phyloP scores from a whole-genome alignment of 2,888 invertebrate genomes.

The Rhodophaea formosa region DNA sequence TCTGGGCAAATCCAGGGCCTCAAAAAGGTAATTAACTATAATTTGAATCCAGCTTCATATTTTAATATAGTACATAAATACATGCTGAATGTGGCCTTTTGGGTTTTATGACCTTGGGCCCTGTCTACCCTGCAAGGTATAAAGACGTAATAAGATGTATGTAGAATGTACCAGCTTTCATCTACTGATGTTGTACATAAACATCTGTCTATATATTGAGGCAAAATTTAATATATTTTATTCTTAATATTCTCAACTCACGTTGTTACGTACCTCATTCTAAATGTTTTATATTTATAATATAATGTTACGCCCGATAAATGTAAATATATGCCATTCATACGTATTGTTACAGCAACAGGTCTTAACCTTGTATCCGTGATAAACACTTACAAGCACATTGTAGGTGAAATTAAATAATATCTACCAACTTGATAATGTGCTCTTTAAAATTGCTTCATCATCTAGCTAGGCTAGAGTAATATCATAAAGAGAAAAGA shows the following conservation, averaged over 20 bases:
- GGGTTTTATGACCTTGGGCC: too few relatives aligned
- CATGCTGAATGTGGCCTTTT: too few relatives aligned
- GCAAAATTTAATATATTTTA: too few relatives aligned
- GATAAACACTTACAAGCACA: conserved; percentile 4
- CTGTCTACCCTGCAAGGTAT: too few relatives aligned
- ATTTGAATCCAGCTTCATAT: background rate
- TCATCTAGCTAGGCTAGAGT: background rate
- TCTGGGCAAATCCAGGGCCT: conserved; percentile 91
- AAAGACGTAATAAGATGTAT: too few relatives aligned
- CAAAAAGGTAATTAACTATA: conserved; percentile 79
- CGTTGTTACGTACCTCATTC: background rate
- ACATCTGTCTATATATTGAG: too few relatives aligned
- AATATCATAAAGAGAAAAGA: too few relatives aligned
- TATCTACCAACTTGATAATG: conserved; percentile 7
- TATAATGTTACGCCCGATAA: background rate
- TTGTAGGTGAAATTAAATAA: background rate
- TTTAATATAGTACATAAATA: too few relatives aligned
- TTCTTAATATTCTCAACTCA: too few relatives aligned
- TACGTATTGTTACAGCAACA: conserved; percentile 1
- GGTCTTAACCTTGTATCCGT: conserved; percentile 17
- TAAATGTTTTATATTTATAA: too few relatives aligned
- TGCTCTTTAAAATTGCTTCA: conserved; percentile 6
- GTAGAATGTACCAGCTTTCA: too few relatives aligned
- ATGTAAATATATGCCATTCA: conserved; percentile 2
- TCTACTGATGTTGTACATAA: too few relatives aligned